phyloP scores from a whole-genome alignment of 2,888 invertebrate genomes.

The Sicus ferrugineus region DNA sequence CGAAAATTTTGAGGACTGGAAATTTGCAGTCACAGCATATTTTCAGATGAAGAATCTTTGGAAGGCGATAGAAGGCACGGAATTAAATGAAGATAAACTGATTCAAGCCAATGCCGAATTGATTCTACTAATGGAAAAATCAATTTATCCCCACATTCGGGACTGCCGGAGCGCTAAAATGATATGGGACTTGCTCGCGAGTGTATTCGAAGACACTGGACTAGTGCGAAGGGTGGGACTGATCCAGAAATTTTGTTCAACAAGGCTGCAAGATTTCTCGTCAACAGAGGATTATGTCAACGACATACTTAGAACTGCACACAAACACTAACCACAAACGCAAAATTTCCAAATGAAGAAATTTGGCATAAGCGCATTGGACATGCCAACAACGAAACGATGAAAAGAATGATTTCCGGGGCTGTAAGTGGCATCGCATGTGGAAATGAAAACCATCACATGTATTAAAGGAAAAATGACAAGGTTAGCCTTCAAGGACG shows the following conservation, averaged over 20 bases:
- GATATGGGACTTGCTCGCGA: neutral
- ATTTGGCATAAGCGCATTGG: no score
- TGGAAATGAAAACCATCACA: no score
- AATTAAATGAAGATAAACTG: neutral
- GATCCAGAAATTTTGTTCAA: constrained; percentile 18
- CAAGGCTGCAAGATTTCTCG: neutral
- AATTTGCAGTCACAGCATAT: constrained; percentile 8
- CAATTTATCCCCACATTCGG: constrained; percentile 13
- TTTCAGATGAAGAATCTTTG: constrained; percentile 16
- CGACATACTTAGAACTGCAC: neutral
- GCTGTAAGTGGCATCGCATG: no score
- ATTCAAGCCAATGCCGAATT: constrained; percentile 2
- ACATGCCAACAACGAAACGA: no score
- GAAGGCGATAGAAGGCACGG: neutral
- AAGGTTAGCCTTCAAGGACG: no score
- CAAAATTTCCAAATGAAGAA: neutral
- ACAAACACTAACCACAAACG: neutral
- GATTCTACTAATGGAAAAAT: constrained; percentile 4
- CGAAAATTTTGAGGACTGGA: constrained; percentile 17
- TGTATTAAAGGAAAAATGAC: no score
- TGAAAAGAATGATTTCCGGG: no score
- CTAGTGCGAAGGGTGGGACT: constrained; percentile 6
- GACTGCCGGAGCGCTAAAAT: neutral
- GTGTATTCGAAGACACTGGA: constrained; percentile 1
- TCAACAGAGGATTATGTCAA: constrained; percentile 4